Evolutionary conservation across 2,113 vertebrate genomes (phyloP).

Genomic region (Macquaria australasica): DNA sequence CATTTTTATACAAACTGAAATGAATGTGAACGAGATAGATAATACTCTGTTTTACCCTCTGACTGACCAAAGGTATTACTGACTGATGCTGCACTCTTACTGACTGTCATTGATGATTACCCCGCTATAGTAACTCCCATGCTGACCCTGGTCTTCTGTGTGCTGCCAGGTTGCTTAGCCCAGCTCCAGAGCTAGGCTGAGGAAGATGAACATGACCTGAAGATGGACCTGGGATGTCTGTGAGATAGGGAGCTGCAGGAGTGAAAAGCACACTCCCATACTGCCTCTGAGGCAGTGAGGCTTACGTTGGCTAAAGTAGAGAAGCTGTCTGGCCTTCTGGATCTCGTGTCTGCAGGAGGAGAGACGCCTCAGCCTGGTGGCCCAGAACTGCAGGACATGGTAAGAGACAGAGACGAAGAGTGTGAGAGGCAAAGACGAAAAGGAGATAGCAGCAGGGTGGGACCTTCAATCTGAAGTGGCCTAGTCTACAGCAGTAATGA

Average conservation of each 20-base stretch:
- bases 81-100: neutral
- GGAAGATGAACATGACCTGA: constrained; percentile 16
- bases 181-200: neutral
- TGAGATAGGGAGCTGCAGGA: constrained; percentile 18
- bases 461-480: constrained; percentile 30
- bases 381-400: constrained; percentile 35
- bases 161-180: neutral
- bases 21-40: constrained; percentile 19
- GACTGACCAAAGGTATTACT: constrained; percentile 4
- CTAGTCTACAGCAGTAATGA: constrained; percentile 39
- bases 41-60: neutral
- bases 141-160: neutral
- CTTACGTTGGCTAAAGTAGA: constrained; percentile 37
- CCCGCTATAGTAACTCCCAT: neutral
- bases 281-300: constrained; percentile 35
- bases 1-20: neutral
- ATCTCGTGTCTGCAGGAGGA: constrained; percentile 40
- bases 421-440: constrained; percentile 1
- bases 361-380: constrained; percentile 35
- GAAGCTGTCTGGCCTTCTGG: constrained; percentile 29
- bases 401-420: constrained; percentile 29
- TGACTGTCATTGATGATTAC: neutral
- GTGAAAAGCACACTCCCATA: neutral
- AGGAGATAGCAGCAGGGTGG: constrained; percentile 11
- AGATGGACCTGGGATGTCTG: constrained; percentile 12